Evolutionary conservation across 2,113 vertebrate genomes (phyloP).

Genomic region (Pterocles gutturalis): DNA sequence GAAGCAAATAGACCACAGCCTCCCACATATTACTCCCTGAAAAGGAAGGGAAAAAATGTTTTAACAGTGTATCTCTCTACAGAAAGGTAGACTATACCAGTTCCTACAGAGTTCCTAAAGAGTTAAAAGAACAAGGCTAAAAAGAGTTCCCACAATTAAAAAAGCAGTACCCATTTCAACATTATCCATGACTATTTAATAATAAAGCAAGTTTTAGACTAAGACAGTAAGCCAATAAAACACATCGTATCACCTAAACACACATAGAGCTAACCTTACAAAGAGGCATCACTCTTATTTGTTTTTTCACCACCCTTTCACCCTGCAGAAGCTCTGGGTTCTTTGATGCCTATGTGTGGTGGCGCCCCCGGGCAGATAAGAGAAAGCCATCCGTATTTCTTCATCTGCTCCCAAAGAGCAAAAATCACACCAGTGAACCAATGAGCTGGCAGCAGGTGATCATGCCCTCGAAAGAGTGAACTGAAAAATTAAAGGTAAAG

Average conservation of each 20-base stretch:
- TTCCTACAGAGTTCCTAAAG: not conserved
- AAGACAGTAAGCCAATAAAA: not conserved
- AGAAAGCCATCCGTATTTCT: not conserved
- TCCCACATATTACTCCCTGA: conserved; percentile 88
- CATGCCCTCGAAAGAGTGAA: not conserved
- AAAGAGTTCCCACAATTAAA: not conserved
- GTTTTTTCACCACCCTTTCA: not conserved
- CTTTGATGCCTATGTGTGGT: not conserved
- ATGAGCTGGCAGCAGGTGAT: not conserved
- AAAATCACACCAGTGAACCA: not conserved
- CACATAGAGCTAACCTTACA: not conserved
- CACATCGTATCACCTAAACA: not conserved
- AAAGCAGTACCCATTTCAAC: not conserved
- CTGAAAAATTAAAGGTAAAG: not conserved
- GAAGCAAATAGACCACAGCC: conserved; percentile 80
- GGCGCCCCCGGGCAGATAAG: not conserved
- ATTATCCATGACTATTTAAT: not conserved
- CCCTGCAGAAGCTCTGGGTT: not conserved
- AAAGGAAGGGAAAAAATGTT: conserved; percentile 46
- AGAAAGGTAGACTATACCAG: not conserved
- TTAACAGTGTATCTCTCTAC: not conserved
- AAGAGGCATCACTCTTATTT: not conserved
- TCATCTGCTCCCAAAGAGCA: not conserved
- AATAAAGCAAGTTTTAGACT: not conserved
- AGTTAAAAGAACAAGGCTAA: not conserved